Conservation (phyloP, 2,113 vertebrate species). For the Odocoileus hemionus region DNA sequence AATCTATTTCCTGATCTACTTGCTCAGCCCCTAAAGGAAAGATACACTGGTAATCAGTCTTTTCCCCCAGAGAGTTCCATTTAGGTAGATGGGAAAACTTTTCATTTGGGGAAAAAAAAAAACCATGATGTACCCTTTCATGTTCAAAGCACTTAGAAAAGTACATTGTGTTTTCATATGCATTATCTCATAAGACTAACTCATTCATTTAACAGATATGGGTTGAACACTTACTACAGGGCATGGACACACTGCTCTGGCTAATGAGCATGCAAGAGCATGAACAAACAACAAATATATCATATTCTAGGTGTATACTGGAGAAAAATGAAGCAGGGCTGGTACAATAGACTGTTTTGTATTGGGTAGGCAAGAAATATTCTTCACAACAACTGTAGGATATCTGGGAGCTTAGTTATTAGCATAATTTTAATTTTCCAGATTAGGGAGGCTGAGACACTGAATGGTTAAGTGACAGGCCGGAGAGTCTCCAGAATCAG, state of each 20-base stretch:
- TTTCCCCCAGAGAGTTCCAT: neutral
- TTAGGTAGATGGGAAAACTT: neutral
- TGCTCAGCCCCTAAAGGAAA: neutral
- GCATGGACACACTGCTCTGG: neutral
- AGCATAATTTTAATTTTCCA: neutral
- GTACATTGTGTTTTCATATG: neutral
- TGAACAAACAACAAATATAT: neutral
- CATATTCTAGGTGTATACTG: neutral
- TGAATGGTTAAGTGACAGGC: neutral
- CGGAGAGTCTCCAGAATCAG: neutral
- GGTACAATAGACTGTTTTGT: neutral
- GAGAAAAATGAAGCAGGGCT: neutral
- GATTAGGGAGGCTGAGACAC: neutral
- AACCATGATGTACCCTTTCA: neutral
- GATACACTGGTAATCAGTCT: neutral
- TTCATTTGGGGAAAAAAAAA: neutral
- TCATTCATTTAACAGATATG: neutral
- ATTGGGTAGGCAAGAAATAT: neutral
- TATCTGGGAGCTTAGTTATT: neutral
- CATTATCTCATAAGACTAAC: neutral
- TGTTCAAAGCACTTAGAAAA: neutral
- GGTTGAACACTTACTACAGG: neutral
- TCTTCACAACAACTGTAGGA: neutral
- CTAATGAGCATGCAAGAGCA: neutral
- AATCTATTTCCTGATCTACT: neutral